Percentiles rank a stretch among this genome's conserved stretches.
These are phyloP conservation scores for honey bee (Apis mellifera) DNA, from an alignment of 1,140 invertebrate genomes.

Conservation along the genomic window Amel_HAv3.1 CM009932.2:15095501-15096000, in stretches of 20 bases:
- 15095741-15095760: background rate
- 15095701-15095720: background rate
- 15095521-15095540: constrained; percentile 34
- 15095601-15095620: background rate
- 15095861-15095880: background rate
- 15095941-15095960: background rate
- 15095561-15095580: constrained; percentile 4
- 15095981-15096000: background rate
- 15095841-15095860: background rate
- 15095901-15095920: background rate
- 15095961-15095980: background rate
- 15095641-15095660: background rate
- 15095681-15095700: constrained; percentile 16
- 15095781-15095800: constrained; percentile 18
- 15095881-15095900: background rate
- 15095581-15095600: background rate
- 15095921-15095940: background rate
- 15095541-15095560: background rate
- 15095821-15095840: background rate
- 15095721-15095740: background rate
- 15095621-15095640: background rate
- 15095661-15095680: background rate
- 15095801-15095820: constrained; percentile 5
- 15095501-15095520: constrained; percentile 43
- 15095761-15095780: background rate